Base-by-base conservation (phyloP, 2,797 vertebrate genomes). In the Sebastes baramenuke region DNA sequence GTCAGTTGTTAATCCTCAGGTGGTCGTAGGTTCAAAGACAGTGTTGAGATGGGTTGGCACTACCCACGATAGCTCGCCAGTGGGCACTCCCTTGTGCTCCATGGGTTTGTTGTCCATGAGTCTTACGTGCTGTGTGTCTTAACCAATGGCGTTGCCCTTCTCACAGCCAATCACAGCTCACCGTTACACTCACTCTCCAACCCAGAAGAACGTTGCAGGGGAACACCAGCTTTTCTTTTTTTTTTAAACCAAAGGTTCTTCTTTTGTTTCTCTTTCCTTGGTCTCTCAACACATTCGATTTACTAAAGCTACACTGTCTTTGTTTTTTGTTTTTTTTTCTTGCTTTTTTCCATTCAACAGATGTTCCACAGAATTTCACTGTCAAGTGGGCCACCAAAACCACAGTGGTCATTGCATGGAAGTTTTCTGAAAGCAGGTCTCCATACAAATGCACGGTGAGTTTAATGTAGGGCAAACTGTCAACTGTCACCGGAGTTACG, bases 321-420 rank as follows among this genome's bases (percentile, higher is more conserved):
- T 83, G 68, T 67, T 85, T 79, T 75, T 90, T 73, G 72, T 52
- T 69, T 59, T 59, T 4, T 49, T 77, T 76, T 85, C 76, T 81
- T 84, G 55, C 62, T 67, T 91, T 91, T 93, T 76, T 92, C 76
- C 32, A 65, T 84, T 85, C 61, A 75, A 74, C 96, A 99, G 99
- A 99, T 93, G 97, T 99, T 5, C 98, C 99, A 76, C 99, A 99
- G 94, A 99, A 99, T 95, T 99, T 99, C 91, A 99, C 97, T 65
- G 97, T 99, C 85, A 99, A 98, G 92, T 97, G 99, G 97, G 96
- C 97, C 67, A 99, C 97, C 85, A 99, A 99, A 95, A 98, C 97
- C 0, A 97, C 99, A 0, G 97, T 97, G 46, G 94, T 98, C 61
- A 90, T 99, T 66, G 96, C 96, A 79, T 99, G 99, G 99, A 98